Evolutionary conservation across 2,113 vertebrate genomes (phyloP), one percentile per base, ranked within the genome.

Genomic region (Salvelinus sp.): DNA sequence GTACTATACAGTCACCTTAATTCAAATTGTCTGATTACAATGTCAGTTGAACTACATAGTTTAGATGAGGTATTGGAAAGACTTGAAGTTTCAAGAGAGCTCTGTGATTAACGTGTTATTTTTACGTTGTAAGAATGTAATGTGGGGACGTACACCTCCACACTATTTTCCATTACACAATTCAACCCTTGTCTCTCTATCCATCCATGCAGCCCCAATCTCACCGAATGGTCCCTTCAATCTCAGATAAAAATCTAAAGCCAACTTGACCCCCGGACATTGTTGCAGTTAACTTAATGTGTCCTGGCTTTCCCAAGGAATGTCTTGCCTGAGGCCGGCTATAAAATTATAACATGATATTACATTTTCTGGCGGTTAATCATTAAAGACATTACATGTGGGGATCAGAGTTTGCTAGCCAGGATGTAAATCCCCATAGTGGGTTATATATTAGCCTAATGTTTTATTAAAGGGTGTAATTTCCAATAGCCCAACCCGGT

Each of bases 391-490:
- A 50, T 48, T 77, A 79, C 23, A 70, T 50, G 33, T 50, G 50
- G 76, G 72, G 30, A 71, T 47, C 69, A 33, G 58, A 77, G 83
- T 62, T 79, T 62, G 76, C 63, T 66, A 38, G 75, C 64, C 65
- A 75, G 13, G 12, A 60, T 18, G 2, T 33, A 44, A 50, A 44
- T 44, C 38, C 38, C 38, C 38, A 44, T 9, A 44, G 38, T 44
- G 38, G 38, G 38, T 44, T 44, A 44, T 10, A 44, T 12, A 44
- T 44, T 47, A 27, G 33, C 60, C 23, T 6, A 16, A 44, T 65
- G 70, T 70, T 78, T 58, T 44, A 77, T 78, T 74, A 62, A 70
- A 54, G 50, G 50, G 4, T 14, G 12, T 16, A 16, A 54, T 54
- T 54, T 18, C 50, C 50, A 54, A 54, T 54, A 54, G 12, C 50